These are phyloP conservation scores for Drosophila varians DNA, from an alignment of 1,140 invertebrate genomes.

Conservation along the genomic window DNA sequence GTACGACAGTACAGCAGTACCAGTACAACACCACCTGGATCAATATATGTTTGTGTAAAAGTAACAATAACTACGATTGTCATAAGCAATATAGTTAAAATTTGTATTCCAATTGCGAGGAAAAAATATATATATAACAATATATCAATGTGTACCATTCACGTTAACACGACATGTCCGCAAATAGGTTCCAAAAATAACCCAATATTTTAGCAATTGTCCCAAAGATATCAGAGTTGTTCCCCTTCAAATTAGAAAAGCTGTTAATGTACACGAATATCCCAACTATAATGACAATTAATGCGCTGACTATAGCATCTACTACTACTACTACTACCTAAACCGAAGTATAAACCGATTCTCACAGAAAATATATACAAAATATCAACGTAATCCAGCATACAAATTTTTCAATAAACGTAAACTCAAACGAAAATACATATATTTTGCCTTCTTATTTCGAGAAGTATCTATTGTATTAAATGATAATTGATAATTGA, in stretches of 20 bases:
- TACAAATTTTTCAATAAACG: constrained; percentile 57
- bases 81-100: constrained; percentile 59
- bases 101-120: constrained; percentile 25
- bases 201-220: constrained; percentile 58
- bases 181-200: constrained; percentile 17
- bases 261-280: constrained; percentile 65
- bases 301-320: constrained; percentile 59
- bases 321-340: constrained; percentile 54
- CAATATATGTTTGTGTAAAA: constrained; percentile 51
- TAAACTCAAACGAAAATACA: constrained; percentile 44
- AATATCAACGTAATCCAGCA: constrained; percentile 53
- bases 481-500: constrained; percentile 5
- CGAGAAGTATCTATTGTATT: constrained; percentile 43
- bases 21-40: constrained; percentile 55
- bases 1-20: constrained; percentile 32
- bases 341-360: constrained; percentile 37
- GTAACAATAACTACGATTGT: constrained; percentile 40
- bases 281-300: constrained; percentile 72
- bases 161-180: constrained; percentile 27
- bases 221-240: constrained; percentile 54
- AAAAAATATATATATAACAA: constrained; percentile 37
- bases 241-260: constrained; percentile 39
- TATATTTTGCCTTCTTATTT: constrained; percentile 67
- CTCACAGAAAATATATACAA: constrained; percentile 35
- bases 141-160: constrained; percentile 43